Percentiles rank a stretch among this genome's conserved stretches.
Conservation (phyloP, 2,113 vertebrate species). For the Myocastor coypus region DNA sequence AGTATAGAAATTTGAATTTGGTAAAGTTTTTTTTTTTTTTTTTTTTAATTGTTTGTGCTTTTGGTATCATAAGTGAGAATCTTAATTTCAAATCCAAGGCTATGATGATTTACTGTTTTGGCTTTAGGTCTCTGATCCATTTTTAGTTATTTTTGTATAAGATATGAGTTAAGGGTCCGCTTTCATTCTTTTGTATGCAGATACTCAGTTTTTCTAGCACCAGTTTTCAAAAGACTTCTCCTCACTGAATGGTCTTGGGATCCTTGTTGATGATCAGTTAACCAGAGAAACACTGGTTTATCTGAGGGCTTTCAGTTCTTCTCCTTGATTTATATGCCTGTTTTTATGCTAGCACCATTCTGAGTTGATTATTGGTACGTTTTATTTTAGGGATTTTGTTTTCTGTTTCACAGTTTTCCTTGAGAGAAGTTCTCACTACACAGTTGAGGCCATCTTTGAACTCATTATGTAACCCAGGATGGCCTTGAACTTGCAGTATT, state of each 20-base stretch:
- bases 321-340: not conserved
- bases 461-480: not conserved
- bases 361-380: not conserved
- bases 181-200: slow-evolving; percentile 1
- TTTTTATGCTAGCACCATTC: no score
- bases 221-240: no score
- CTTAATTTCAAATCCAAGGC: not conserved
- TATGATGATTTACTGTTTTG: not conserved
- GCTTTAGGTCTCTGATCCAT: not conserved
- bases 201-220: not conserved
- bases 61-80: not conserved
- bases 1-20: not conserved
- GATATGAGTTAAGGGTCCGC: not conserved
- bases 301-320: not conserved
- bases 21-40: not conserved
- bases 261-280: not conserved
- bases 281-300: not conserved
- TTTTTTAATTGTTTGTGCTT: no score
- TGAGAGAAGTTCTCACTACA: no score
- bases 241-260: not conserved
- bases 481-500: not conserved
- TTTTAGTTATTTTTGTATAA: not conserved
- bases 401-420: no score
- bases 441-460: not conserved
- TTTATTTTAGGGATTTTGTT: not conserved